phyloP scores from a whole-genome alignment of 2,888 invertebrate species.

The Beris morrisii region DNA sequence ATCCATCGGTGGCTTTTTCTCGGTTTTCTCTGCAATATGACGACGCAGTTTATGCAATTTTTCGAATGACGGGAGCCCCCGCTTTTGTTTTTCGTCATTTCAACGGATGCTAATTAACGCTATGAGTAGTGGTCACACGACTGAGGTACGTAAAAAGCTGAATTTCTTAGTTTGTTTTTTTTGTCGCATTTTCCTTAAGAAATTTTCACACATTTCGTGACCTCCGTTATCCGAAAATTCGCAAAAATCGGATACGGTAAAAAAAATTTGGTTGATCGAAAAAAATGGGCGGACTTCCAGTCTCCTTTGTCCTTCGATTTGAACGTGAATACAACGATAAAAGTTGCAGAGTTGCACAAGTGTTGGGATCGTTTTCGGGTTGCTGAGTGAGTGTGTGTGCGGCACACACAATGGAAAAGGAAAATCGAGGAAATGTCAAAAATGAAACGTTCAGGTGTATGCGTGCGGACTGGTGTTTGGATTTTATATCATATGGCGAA shows the following conservation, averaged over 20 bases:
- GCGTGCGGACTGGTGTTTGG: slow-evolving; percentile 9
- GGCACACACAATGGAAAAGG: background rate
- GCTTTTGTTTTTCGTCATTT: slow-evolving; percentile 21
- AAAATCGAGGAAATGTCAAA: slow-evolving; percentile 4
- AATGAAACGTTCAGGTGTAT: background rate
- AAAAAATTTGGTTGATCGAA: slow-evolving; percentile 6
- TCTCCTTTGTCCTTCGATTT: slow-evolving; percentile 40
- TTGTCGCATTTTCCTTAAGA: too few relatives aligned
- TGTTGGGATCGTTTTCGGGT: too few relatives aligned
- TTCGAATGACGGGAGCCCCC: slow-evolving; percentile 18
- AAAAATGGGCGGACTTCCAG: slow-evolving; percentile 39
- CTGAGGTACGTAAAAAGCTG: slow-evolving; percentile 35
- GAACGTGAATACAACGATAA: slow-evolving; percentile 24
- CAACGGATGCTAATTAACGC: slow-evolving; percentile 16
- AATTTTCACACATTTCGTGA: too few relatives aligned
- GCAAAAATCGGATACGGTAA: background rate
- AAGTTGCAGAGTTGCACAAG: slow-evolving; percentile 5
- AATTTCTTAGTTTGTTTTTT: background rate
- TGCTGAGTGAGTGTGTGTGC: slow-evolving; percentile 11
- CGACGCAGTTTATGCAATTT: slow-evolving; percentile 31
- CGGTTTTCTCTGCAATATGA: slow-evolving; percentile 15
- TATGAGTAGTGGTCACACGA: slow-evolving; percentile 34
- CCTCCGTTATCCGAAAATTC: background rate
- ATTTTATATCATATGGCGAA: background rate
- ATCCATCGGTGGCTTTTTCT: background rate